Base-by-base conservation (phyloP, 1,140 invertebrate species). In the Heliconius nattereri region DNA sequence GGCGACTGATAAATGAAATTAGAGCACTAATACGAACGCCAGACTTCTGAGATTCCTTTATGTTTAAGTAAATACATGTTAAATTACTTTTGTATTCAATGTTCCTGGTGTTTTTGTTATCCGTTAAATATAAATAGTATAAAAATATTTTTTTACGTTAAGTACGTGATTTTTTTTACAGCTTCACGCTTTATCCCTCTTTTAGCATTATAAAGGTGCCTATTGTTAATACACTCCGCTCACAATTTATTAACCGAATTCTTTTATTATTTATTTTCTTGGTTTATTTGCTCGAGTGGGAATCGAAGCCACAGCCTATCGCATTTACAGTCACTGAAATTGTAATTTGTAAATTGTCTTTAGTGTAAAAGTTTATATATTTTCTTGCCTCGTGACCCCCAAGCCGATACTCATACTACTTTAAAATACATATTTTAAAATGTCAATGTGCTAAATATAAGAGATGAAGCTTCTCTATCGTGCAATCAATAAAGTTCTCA, bases 401-500 rank as follows among this genome's bases (percentile, higher is more conserved):
- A 66, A 66, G n/a, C 5, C 19, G 8, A 26, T 66, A 29, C 5
- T 26, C 13, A 29, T 29, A 26, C 29, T 29, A 66, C 23, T 66
- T 66, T 26, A 66, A 66, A 66, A 66, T 66, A 29, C 26, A 26
- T 29, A 26, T 11, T 66, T 66, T 66, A 29, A 66, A 66, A 66
- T 66, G 60, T 66, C 60, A 66, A 66, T 66, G 60, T 66, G 60
- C 60, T 66, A 66, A 66, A 66, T 66, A 66, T 66, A 66, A 66
- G 60, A 29, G 23, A 66, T 26, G 23, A 29, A 66, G 60, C 60
- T 66, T 66, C 9, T 66, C 2, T 29, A 66, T 66, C 23, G 60
- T 29, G 26, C 23, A 66, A 66, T 66, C 60, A 66, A 66, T 66
- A 66, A 66, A 16, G 23, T 66, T 66, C 60, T 66, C 23, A 66